phyloP scores from a whole-genome alignment of 2,797 vertebrate species.

The Lagorchestes hirsutus region DNA sequence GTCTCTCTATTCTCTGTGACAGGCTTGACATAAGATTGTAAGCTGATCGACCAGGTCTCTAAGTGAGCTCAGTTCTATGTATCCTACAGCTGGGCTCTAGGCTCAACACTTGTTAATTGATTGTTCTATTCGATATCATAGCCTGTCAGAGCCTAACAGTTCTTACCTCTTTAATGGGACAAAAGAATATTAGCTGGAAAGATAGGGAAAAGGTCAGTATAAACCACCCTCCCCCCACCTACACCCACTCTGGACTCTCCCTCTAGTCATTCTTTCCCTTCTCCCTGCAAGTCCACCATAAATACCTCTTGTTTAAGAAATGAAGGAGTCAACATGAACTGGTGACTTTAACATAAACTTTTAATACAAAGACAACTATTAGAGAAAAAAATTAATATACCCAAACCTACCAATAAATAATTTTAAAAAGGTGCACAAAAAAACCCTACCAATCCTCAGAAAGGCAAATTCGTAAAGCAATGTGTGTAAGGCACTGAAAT shows the following conservation, averaged over 20 bases:
- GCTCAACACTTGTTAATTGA: neutral
- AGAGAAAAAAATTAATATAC: slow-evolving; percentile 70
- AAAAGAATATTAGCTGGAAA: slow-evolving; percentile 62
- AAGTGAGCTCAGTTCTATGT: neutral
- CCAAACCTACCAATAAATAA: slow-evolving; percentile 78
- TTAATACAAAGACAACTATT: slow-evolving; percentile 61
- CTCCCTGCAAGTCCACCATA: slow-evolving; percentile 58
- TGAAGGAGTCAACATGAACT: slow-evolving; percentile 60
- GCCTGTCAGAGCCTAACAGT: slow-evolving; percentile 22
- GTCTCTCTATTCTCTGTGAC: neutral
- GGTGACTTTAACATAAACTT: slow-evolving; percentile 73
- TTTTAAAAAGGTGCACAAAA: slow-evolving; percentile 50
- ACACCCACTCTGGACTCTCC: slow-evolving; percentile 40
- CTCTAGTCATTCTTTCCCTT: slow-evolving; percentile 32
- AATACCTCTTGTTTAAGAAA: slow-evolving; percentile 65
- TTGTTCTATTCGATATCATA: slow-evolving; percentile 11
- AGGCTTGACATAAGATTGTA: neutral
- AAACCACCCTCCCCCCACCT: neutral
- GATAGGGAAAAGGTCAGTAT: slow-evolving; percentile 53
- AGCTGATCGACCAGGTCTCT: neutral
- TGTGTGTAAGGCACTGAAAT: slow-evolving; percentile 81
- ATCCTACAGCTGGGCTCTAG: neutral
- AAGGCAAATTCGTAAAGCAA: slow-evolving; percentile 80
- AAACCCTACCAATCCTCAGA: slow-evolving; percentile 65
- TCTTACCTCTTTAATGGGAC: slow-evolving; percentile 28